phyloP scores from a whole-genome alignment of 2,888 invertebrate genomes.

The Acrobasis suavella region DNA sequence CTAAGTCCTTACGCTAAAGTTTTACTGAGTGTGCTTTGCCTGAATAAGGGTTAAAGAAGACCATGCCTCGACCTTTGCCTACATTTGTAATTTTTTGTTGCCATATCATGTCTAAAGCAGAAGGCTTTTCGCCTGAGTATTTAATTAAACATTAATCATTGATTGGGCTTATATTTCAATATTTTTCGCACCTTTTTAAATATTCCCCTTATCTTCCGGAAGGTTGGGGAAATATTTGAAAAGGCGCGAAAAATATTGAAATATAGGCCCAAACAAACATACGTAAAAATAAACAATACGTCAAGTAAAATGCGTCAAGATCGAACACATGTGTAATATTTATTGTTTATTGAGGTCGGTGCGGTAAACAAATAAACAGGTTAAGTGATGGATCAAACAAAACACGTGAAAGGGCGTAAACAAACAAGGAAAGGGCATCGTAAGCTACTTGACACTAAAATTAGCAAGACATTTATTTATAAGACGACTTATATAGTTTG shows the following conservation, averaged over 20 bases:
- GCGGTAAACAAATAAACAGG: neutral
- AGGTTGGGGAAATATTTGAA: conserved; percentile 8
- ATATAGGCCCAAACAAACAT: neutral
- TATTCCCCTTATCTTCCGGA: neutral
- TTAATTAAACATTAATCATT: conserved; percentile 4
- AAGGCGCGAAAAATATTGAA: conserved; percentile 11
- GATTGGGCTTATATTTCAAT: conserved; percentile 1
- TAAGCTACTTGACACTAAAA: neutral
- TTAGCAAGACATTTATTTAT: neutral
- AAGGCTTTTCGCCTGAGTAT: neutral
- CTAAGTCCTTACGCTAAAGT: too few relatives aligned
- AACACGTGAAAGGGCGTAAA: neutral
- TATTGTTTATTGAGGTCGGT: conserved; percentile 7
- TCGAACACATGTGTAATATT: neutral
- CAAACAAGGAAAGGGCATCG: neutral
- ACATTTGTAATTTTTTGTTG: too few relatives aligned
- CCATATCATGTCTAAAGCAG: neutral
- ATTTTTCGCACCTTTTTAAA: conserved; percentile 12
- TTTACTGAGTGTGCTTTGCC: too few relatives aligned
- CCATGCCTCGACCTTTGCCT: too few relatives aligned
- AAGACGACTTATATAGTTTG: neutral
- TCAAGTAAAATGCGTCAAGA: conserved; percentile 5
- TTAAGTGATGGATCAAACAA: neutral
- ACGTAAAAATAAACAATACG: neutral
- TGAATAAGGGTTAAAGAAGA: too few relatives aligned